phyloP scores from a whole-genome alignment of 2,113 vertebrate species.

The Ibidorhyncha struthersii region DNA sequence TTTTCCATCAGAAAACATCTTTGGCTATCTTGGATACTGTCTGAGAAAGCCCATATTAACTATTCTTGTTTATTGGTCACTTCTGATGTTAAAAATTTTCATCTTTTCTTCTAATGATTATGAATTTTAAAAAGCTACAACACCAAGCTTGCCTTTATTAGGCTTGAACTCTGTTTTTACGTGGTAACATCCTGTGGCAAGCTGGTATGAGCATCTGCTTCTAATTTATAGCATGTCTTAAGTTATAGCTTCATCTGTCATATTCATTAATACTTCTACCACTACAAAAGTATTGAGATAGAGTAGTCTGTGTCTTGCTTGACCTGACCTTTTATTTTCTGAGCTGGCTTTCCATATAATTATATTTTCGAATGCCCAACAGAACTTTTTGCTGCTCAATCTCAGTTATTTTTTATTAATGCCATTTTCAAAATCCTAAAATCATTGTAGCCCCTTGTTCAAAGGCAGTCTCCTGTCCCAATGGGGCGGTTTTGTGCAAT shows the following conservation, averaged over 20 bases:
- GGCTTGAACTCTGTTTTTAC: not conserved
- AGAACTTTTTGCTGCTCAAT: not conserved
- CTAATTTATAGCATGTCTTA: not conserved
- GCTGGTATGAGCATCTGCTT: not conserved
- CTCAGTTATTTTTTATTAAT: not conserved
- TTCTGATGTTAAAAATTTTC: not conserved
- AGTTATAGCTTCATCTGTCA: not conserved
- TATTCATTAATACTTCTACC: not conserved
- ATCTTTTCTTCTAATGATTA: not conserved
- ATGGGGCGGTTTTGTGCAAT: not conserved
- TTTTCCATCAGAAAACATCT: not conserved
- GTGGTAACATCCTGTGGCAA: not conserved
- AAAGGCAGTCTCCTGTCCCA: not conserved
- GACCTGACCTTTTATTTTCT: not conserved
- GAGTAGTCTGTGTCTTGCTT: not conserved
- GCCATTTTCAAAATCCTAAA: not conserved
- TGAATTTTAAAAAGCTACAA: not conserved
- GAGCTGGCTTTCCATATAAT: not conserved
- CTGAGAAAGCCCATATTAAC: not conserved
- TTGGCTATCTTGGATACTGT: not conserved
- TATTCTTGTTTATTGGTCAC: not conserved
- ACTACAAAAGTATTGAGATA: not conserved
- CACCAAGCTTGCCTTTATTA: not conserved
- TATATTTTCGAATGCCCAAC: not conserved
- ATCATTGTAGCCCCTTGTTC: not conserved